These are phyloP conservation scores for Spilosoma lubricipeda DNA, from an alignment of 2,888 invertebrate species.

Conservation along the genomic window DNA sequence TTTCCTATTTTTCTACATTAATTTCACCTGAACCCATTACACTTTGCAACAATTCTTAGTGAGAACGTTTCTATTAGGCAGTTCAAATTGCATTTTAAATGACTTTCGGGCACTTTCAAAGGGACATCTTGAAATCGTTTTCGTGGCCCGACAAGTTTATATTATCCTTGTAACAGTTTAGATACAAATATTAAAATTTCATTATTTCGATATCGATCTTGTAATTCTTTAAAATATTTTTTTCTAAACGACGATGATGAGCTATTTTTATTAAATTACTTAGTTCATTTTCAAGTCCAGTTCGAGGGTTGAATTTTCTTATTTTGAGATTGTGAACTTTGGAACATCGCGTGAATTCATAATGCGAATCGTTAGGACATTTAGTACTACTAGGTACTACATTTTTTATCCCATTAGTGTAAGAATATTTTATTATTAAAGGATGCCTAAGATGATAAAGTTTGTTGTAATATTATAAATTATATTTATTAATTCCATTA, in stretches of 20 bases:
- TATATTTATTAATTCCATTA: neutral
- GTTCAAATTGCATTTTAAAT: slow-evolving; percentile 84
- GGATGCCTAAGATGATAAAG: neutral
- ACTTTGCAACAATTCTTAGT: slow-evolving; percentile 85
- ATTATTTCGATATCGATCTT: neutral
- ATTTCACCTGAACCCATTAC: slow-evolving; percentile 86
- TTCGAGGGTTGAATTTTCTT: too few species aligned
- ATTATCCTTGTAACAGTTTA: slow-evolving; percentile 24
- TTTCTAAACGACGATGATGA: neutral
- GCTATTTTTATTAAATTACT: neutral
- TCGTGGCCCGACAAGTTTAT: slow-evolving; percentile 30
- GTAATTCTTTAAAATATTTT: neutral
- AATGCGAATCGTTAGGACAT: neutral
- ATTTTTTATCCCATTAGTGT: neutral
- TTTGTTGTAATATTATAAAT: neutral
- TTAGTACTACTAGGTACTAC: neutral
- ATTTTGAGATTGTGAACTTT: too few species aligned
- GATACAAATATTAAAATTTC: slow-evolving; percentile 20
- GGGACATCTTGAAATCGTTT: slow-evolving; percentile 42
- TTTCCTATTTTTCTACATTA: slow-evolving; percentile 87
- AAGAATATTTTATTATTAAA: neutral
- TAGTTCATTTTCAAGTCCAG: neutral
- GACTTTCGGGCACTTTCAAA: slow-evolving; percentile 67
- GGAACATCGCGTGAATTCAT: neutral
- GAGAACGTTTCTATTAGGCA: slow-evolving; percentile 80